phyloP scores from a whole-genome alignment of 2,888 invertebrate genomes.

The Metopia argyrocephala region DNA sequence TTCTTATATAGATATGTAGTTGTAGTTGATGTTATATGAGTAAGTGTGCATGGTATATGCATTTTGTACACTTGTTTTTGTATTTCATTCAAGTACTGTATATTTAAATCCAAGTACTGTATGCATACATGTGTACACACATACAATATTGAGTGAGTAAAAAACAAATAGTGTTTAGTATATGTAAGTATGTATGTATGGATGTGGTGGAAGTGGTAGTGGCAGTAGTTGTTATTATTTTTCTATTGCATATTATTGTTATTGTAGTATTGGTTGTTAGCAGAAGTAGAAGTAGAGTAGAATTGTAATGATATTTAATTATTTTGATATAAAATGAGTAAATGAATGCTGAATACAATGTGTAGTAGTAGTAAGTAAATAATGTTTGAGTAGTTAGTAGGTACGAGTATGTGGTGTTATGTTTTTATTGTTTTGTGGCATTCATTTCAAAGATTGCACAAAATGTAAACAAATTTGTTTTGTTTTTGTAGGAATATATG shows the following conservation, averaged over 20 bases:
- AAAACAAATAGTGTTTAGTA: slow-evolving; percentile 1
- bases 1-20: slow-evolving; percentile 15
- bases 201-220: slow-evolving; percentile 34
- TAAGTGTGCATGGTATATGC: background rate
- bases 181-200: slow-evolving; percentile 3
- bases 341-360: slow-evolving; percentile 66
- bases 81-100: too few species aligned
- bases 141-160: slow-evolving; percentile 39
- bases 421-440: slow-evolving; percentile 42
- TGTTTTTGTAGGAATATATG: background rate
- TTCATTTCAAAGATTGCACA: slow-evolving; percentile 4
- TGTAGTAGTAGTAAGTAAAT: too few species aligned
- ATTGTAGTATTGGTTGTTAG: background rate
- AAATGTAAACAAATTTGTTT: slow-evolving; percentile 59
- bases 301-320: slow-evolving; percentile 55
- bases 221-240: background rate
- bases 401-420: background rate
- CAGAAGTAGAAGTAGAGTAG: slow-evolving; percentile 27
- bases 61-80: too few species aligned
- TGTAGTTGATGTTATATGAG: slow-evolving; percentile 36
- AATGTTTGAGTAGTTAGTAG: background rate
- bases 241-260: slow-evolving; percentile 7
- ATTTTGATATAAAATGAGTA: slow-evolving; percentile 59
- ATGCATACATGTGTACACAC: too few species aligned
- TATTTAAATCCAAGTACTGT: too few species aligned